Evolutionary conservation across 2,113 vertebrate species (phyloP).

Genomic region (Mionectes macconnelli): DNA sequence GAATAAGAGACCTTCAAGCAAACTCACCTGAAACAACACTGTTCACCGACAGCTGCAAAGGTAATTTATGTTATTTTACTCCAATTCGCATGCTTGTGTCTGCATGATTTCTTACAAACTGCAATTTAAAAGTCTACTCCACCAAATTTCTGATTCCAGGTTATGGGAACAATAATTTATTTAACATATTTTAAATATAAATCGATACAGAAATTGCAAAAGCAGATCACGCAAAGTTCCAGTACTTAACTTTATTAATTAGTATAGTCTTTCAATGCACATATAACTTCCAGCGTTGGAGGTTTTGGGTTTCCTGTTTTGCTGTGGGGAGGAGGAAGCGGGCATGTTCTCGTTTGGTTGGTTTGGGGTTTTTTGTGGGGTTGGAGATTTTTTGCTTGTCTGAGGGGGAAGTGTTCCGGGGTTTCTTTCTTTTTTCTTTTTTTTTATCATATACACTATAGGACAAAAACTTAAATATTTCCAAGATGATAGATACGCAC

Average conservation of each 20-base stretch:
- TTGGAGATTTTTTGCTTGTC: not conserved
- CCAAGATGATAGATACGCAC: not conserved
- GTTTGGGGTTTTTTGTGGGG: not conserved
- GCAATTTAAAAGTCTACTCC: not conserved
- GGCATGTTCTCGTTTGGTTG: not conserved
- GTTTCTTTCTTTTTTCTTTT: not conserved
- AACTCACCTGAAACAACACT: not conserved
- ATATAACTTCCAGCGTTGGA: not conserved
- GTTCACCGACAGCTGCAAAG: constrained; percentile 1
- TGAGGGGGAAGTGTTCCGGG: not conserved
- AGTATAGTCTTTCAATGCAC: not conserved
- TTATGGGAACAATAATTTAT: not conserved
- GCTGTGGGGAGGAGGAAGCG: no score
- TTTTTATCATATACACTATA: not conserved
- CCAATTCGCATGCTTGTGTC: not conserved
- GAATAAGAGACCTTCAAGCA: not conserved
- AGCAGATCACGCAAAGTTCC: not conserved
- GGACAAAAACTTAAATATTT: not conserved
- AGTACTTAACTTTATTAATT: not conserved
- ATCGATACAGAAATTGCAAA: not conserved
- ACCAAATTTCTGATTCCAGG: not conserved
- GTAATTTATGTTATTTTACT: constrained; percentile 34
- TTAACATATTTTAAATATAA: not conserved
- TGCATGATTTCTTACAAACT: not conserved
- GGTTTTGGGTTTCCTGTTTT: not conserved